Percentiles rank a stretch among this genome's conserved stretches.
These are phyloP conservation scores for Erithacus rubecula DNA, from an alignment of 2,797 vertebrate genomes.

Conservation along the genomic window DNA sequence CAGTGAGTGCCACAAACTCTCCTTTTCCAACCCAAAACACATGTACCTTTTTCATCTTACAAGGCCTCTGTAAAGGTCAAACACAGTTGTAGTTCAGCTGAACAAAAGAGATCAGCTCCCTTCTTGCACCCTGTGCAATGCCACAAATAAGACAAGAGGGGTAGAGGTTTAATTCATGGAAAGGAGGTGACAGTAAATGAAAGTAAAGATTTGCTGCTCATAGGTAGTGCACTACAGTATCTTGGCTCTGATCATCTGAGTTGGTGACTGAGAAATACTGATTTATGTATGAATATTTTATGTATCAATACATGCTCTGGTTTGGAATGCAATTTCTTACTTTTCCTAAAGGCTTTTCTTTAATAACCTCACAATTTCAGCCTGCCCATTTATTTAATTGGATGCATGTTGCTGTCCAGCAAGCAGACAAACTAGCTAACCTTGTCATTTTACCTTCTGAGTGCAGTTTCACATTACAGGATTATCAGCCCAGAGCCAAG, in stretches of 20 bases:
- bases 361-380: constrained; percentile 26
- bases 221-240: not conserved
- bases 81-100: not conserved
- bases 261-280: not conserved
- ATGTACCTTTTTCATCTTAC: not conserved
- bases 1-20: not conserved
- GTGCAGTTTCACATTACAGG: constrained; percentile 23
- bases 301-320: not conserved
- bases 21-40: not conserved
- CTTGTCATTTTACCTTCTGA: constrained; percentile 54
- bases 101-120: not conserved
- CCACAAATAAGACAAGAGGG: not conserved
- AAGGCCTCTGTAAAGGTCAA: not conserved
- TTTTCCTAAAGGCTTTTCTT: not conserved
- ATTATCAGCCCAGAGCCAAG: constrained; percentile 52
- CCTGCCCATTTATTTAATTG: constrained; percentile 27
- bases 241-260: not conserved
- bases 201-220: not conserved
- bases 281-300: not conserved
- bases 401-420: constrained; percentile 1
- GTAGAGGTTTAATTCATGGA: not conserved
- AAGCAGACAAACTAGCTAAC: constrained; percentile 39
- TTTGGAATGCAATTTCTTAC: not conserved
- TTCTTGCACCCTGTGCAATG: not conserved
- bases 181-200: not conserved